A percentile compares a stretch with the other conserved stretches of the same genome.
Evolutionary conservation across 2,888 invertebrate genomes (phyloP).

Genomic region (Tillus elongatus): DNA sequence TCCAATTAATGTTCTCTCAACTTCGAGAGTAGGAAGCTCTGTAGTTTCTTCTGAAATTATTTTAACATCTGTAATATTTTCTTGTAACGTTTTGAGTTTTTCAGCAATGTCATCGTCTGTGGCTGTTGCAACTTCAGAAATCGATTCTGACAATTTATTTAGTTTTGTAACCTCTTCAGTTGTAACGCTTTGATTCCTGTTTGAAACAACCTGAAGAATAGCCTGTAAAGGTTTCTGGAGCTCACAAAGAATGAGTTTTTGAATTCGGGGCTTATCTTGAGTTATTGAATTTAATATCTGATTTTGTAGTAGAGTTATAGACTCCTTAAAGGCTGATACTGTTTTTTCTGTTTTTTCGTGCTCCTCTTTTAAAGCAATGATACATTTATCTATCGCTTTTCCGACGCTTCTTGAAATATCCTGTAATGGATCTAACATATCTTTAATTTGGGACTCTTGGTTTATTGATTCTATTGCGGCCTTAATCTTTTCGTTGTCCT

Average conservation of each 20-base stretch:
- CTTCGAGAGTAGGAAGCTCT: constrained; percentile 1
- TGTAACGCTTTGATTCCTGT: neutral
- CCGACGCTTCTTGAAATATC: constrained; percentile 33
- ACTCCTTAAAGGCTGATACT: constrained; percentile 14
- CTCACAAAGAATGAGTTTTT: constrained; percentile 27
- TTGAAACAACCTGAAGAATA: constrained; percentile 18
- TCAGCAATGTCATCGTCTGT: neutral
- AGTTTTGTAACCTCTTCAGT: neutral
- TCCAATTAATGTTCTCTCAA: constrained; percentile 21
- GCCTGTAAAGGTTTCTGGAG: constrained; percentile 31
- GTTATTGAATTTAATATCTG: constrained; percentile 20
- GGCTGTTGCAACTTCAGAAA: neutral
- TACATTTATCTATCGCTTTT: constrained; percentile 28
- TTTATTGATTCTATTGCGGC: constrained; percentile 33
- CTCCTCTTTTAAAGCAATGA: constrained; percentile 19
- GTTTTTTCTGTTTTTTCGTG: constrained; percentile 13
- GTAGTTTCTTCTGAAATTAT: neutral
- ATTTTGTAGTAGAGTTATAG: constrained; percentile 23
- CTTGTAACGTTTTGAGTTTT: constrained; percentile 3
- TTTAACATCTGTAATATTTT: neutral
- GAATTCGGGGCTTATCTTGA: constrained; percentile 17
- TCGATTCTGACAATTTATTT: neutral
- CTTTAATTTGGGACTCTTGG: constrained; percentile 38
- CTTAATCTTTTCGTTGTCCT: constrained; percentile 22
- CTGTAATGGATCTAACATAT: constrained; percentile 38